A percentile compares a stretch with the other conserved stretches of the same genome.
Evolutionary conservation across 2,888 invertebrate species (phyloP).

Genomic region (Deladenus siricidicola): DNA sequence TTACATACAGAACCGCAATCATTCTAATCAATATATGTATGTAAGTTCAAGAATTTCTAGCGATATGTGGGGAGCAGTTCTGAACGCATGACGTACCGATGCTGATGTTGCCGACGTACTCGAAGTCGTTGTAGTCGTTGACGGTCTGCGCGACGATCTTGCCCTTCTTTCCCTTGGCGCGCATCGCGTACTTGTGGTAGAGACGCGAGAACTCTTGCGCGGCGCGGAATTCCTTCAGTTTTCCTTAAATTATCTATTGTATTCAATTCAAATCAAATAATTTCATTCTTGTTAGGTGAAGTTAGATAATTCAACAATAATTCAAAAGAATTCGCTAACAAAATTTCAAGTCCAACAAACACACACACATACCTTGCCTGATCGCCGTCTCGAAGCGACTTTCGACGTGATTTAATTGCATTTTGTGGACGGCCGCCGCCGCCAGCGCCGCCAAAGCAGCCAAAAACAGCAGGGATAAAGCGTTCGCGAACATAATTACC

Average conservation of each 20-base stretch:
- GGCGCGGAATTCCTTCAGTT: not conserved
- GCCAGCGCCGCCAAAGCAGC: not conserved
- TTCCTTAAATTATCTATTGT: not conserved
- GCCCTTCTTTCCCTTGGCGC: not conserved
- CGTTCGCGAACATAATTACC: no score
- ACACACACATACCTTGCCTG: no score
- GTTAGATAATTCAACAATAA: no score
- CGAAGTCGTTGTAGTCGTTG: slow-evolving; percentile 14
- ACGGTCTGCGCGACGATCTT: slow-evolving; percentile 1
- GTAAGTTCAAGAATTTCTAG: no score
- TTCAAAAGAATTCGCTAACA: no score
- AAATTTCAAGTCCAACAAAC: no score
- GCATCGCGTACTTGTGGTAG: not conserved
- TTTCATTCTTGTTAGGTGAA: no score
- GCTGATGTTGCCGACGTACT: slow-evolving; percentile 11
- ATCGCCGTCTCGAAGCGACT: not conserved
- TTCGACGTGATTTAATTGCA: not conserved
- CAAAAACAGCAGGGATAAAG: no score
- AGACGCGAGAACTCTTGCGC: not conserved
- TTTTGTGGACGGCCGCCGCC: not conserved
- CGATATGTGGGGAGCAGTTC: no score
- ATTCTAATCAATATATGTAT: no score
- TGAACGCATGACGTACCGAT: no score
- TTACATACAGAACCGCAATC: no score
- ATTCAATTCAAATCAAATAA: not conserved